These are phyloP conservation scores for Pollimyrus isidori DNA, from an alignment of 2,113 vertebrate species.

Conservation along the genomic window DNA sequence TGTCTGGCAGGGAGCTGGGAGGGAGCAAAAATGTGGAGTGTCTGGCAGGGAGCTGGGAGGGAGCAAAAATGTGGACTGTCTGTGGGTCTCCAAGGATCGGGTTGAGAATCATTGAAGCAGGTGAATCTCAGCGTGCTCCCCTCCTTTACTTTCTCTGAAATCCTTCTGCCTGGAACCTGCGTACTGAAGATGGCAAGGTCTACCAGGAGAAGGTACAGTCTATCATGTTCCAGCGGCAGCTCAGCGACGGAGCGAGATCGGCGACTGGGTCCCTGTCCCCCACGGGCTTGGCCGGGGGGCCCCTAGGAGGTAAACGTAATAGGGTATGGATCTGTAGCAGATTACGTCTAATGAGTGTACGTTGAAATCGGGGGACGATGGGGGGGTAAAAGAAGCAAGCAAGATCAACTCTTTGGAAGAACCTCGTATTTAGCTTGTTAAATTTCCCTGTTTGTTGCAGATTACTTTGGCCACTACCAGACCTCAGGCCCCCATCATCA, in stretches of 20 bases:
- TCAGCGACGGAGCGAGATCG: slow-evolving; percentile 60
- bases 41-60: too few species aligned
- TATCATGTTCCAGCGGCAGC: slow-evolving; percentile 75
- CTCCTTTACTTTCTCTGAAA: background rate
- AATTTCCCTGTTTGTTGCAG: background rate
- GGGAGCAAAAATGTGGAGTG: background rate
- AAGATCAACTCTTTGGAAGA: background rate
- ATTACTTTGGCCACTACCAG: slow-evolving; percentile 34
- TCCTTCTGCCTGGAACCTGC: background rate
- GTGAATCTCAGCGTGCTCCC: background rate
- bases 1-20: background rate
- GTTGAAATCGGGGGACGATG: slow-evolving; percentile 39
- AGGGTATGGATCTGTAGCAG: background rate
- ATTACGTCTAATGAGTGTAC: background rate
- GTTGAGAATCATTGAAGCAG: background rate
- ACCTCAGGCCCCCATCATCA: slow-evolving; percentile 65
- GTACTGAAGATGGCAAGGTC: slow-evolving; percentile 79
- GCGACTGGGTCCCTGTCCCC: slow-evolving; percentile 41
- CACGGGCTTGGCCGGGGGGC: slow-evolving; percentile 33
- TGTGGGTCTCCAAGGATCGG: background rate
- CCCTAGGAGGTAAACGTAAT: background rate
- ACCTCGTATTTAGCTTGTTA: background rate
- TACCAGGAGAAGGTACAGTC: slow-evolving; percentile 92
- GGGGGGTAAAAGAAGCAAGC: slow-evolving; percentile 21
- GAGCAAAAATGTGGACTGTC: background rate